Conservation (phyloP, 1,140 invertebrate genomes). For the Drosophila melanica region DNA sequence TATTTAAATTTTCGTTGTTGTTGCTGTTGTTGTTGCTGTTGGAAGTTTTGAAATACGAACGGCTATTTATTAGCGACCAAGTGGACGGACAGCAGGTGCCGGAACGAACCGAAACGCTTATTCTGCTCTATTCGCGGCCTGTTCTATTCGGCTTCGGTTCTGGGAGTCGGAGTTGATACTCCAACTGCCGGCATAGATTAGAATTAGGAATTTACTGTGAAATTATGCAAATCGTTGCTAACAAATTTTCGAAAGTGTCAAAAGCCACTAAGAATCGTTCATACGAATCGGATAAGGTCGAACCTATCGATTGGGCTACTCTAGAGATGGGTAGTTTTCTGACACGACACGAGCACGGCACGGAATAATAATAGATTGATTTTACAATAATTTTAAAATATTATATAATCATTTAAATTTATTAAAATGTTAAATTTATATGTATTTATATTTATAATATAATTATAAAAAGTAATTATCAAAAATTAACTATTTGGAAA, state of each 20-base stretch:
- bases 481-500: no score
- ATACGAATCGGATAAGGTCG: slow-evolving; percentile 11
- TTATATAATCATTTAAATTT: no score
- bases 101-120: no score
- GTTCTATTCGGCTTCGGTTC: background rate
- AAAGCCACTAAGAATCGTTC: slow-evolving; percentile 40
- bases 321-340: slow-evolving; percentile 1
- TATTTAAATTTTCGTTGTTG: slow-evolving; percentile 61
- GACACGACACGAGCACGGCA: background rate
- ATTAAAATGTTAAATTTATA: no score
- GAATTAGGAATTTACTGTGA: slow-evolving; percentile 75
- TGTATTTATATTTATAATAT: no score
- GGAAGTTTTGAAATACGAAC: slow-evolving; percentile 71
- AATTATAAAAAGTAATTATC: no score
- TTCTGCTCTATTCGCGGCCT: slow-evolving; percentile 1
- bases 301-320: background rate
- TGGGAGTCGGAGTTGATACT: slow-evolving; percentile 27
- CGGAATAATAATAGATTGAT: no score
- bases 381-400: no score
- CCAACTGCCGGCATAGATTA: slow-evolving; percentile 50
- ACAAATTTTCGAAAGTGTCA: slow-evolving; percentile 77
- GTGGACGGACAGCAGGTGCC: background rate
- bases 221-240: slow-evolving; percentile 74
- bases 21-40: background rate
- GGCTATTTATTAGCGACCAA: slow-evolving; percentile 73